A percentile compares a stretch with the other conserved stretches of the same genome.
These are phyloP conservation scores for Calameuta idolon DNA, from an alignment of 2,888 invertebrate species.

Conservation along the genomic window DNA sequence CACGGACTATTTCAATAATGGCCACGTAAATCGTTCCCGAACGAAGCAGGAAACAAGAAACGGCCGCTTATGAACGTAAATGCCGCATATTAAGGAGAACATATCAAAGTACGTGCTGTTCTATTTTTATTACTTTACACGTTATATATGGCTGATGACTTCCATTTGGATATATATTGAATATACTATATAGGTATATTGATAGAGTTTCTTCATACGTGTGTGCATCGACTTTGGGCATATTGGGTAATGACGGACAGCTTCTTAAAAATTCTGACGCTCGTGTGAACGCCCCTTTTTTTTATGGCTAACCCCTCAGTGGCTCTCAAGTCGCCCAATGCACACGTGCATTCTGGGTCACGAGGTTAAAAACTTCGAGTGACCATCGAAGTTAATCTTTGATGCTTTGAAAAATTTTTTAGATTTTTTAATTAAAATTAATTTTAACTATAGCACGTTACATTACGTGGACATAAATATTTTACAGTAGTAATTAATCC, in stretches of 20 bases:
- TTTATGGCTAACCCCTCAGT: conserved; percentile 15
- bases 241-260: conserved; percentile 21
- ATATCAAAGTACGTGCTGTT: background rate
- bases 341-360: background rate
- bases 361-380: background rate
- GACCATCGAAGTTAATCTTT: background rate
- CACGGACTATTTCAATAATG: background rate
- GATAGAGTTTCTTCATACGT: background rate
- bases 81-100: background rate
- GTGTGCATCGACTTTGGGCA: background rate
- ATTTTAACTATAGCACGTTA: background rate
- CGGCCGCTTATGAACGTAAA: background rate
- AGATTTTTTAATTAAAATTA: background rate
- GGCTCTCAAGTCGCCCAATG: conserved; percentile 13
- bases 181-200: background rate
- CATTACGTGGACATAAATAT: background rate
- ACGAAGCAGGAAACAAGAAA: background rate
- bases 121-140: background rate
- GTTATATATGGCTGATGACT: background rate
- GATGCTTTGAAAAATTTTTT: background rate
- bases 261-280: conserved; percentile 16
- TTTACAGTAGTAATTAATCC: too few relatives aligned
- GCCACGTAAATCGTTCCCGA: background rate
- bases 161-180: background rate
- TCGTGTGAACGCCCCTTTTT: conserved; percentile 20